Base-by-base conservation (phyloP, 2,113 vertebrate genomes). In the Sprattus sprattus region DNA sequence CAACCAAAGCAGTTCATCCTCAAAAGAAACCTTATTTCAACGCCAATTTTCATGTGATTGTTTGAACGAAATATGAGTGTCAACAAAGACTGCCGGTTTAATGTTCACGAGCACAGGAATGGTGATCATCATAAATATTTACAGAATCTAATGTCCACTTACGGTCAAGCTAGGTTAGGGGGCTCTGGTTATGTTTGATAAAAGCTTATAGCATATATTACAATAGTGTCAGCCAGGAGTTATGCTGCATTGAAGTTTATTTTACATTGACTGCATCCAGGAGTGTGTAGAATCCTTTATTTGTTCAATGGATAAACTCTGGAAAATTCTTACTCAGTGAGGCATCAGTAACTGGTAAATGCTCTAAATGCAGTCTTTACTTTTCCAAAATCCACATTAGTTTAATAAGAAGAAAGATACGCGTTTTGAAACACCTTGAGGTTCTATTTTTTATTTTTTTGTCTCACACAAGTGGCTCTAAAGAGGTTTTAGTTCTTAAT, bases 21-120 rank as follows among this genome's bases (percentile, higher is more conserved):
- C 20, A n/a, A 64, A 22, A 64, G 57, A 22, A 22, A 18, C 22
- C 5, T 64, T 64, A n/a, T 22, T 64, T 3, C 18, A 22, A 22
- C n/a, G 18, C 57, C 22, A 64, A 64, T 64, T 64, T 64, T 64
- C 57, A 64, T 64, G 57, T 64, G 57, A 64, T n/a, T 64, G 57
- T 64, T 64, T 64, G 57, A 64, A 64, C 18, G n/a, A 20, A 20
- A 64, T 64, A 3, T n/a, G 16, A 64, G 57, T 64, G 22, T 64
- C 57, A 64, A 64, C 16, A 64, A 64, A 39, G 39, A 39, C 39
- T n/a, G 57, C 4, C 7, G 18, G 57, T 64, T 64, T 64, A 64
- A 64, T 64, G 57, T 2, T 7, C 3, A 6, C 20, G 18, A 22
- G 22, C 20, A 64, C 15, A 18, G 54, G 13, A 57, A 57, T 15